phyloP scores from a whole-genome alignment of 2,888 invertebrate species.

The Mimas tiliae region DNA sequence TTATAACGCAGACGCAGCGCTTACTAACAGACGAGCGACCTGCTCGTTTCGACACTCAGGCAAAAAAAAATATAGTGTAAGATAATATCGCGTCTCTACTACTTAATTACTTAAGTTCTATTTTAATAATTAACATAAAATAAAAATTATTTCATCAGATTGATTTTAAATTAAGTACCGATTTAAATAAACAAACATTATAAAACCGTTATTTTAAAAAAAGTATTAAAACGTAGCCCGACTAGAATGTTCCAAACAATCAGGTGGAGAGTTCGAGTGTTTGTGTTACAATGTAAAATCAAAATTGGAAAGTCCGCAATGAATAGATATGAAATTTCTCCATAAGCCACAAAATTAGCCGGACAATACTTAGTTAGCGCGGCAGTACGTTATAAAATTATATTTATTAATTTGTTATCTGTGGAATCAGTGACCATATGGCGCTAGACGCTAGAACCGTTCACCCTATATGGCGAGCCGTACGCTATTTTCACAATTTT shows the following conservation, averaged over 20 bases:
- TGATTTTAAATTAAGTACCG: too few species aligned
- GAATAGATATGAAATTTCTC: conserved; percentile 8
- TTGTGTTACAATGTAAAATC: not conserved
- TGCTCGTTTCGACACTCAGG: too few species aligned
- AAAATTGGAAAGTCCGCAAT: not conserved
- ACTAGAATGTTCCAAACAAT: not conserved
- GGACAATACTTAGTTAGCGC: conserved; percentile 26
- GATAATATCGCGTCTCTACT: too few species aligned
- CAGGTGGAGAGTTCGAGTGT: not conserved
- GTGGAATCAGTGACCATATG: conserved; percentile 54
- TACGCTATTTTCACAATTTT: conserved; percentile 21
- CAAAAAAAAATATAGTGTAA: too few species aligned
- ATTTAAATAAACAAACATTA: not conserved
- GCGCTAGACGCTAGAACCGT: conserved; percentile 29
- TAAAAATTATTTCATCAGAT: too few species aligned
- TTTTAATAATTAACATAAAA: too few species aligned
- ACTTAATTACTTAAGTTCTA: too few species aligned
- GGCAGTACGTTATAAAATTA: conserved; percentile 10
- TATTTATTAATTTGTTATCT: conserved; percentile 46
- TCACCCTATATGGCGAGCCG: conserved; percentile 12
- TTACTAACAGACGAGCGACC: too few species aligned
- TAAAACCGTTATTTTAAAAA: too few species aligned
- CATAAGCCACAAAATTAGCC: not conserved
- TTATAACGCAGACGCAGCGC: too few species aligned
- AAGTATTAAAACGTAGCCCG: not conserved